Evolutionary conservation across 2,797 vertebrate genomes (phyloP).

Genomic region (Peromyscus eremicus): DNA sequence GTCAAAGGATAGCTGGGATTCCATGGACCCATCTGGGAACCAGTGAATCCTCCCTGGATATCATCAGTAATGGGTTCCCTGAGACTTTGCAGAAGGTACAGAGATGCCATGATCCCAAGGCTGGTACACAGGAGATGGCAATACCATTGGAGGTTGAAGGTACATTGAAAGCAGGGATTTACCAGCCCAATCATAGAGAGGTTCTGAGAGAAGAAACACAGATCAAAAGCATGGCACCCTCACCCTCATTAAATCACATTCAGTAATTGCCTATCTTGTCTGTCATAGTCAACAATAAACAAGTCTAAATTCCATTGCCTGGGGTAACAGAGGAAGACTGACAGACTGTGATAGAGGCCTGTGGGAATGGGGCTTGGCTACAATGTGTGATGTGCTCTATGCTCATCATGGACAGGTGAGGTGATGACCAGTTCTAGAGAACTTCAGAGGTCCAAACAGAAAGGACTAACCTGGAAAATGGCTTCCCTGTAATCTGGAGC

Average conservation of each 20-base stretch:
- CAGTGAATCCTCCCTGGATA: not conserved
- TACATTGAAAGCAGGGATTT: fast-evolving
- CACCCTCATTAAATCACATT: too few species aligned
- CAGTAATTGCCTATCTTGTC: not conserved
- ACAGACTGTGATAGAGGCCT: not conserved
- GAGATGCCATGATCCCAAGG: too few species aligned
- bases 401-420: not conserved
- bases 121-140: not conserved
- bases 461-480: not conserved
- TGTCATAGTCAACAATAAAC: not conserved
- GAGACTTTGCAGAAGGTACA: not conserved
- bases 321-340: not conserved
- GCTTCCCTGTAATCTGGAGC: not conserved
- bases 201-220: not conserved
- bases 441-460: not conserved
- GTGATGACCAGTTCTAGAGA: too few species aligned
- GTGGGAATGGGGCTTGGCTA: not conserved
- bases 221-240: not conserved
- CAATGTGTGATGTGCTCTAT: not conserved
- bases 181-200: not conserved
- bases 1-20: not conserved
- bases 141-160: not conserved
- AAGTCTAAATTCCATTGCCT: not conserved
- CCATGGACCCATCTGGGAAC: not conserved
- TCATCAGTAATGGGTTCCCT: not conserved